Conservation (phyloP, 2,888 invertebrate genomes). For the Coenonympha arcania region DNA sequence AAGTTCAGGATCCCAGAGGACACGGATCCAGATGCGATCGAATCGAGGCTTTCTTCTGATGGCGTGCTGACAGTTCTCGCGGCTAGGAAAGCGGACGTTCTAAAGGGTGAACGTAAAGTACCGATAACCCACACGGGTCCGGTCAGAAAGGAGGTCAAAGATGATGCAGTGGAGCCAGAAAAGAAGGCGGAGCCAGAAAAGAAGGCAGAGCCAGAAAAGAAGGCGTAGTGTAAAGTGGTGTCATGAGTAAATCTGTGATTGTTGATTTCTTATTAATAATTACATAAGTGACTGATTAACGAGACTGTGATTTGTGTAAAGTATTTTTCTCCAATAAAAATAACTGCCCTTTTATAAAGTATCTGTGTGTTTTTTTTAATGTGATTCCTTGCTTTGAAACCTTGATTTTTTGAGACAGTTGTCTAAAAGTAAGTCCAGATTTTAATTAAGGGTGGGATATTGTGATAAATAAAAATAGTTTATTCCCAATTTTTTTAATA, state of each 20-base stretch:
- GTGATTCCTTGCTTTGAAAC: too few relatives aligned
- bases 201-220: constrained; percentile 26
- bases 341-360: background rate
- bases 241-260: constrained; percentile 10
- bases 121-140: constrained; percentile 76
- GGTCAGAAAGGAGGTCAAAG: constrained; percentile 50
- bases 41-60: constrained; percentile 83
- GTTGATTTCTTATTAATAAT: background rate
- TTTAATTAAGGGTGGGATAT: too few relatives aligned
- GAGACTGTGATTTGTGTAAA: constrained; percentile 15
- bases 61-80: constrained; percentile 81
- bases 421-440: background rate
- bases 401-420: too few relatives aligned
- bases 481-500: too few relatives aligned
- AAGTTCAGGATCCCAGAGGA: constrained; percentile 82
- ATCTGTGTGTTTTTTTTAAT: background rate
- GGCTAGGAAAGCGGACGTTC: constrained; percentile 58
- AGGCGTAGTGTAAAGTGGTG: too few relatives aligned
- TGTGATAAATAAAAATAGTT: too few relatives aligned
- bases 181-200: constrained; percentile 26
- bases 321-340: constrained; percentile 1
- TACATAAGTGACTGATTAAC: constrained; percentile 12
- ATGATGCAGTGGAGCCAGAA: constrained; percentile 28
- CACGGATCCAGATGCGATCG: constrained; percentile 79
- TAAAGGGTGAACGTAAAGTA: constrained; percentile 65